A percentile compares a stretch with the other conserved stretches of the same genome.
Evolutionary conservation across 2,888 invertebrate species (phyloP).

Genomic region (Drosophila hamatofila): DNA sequence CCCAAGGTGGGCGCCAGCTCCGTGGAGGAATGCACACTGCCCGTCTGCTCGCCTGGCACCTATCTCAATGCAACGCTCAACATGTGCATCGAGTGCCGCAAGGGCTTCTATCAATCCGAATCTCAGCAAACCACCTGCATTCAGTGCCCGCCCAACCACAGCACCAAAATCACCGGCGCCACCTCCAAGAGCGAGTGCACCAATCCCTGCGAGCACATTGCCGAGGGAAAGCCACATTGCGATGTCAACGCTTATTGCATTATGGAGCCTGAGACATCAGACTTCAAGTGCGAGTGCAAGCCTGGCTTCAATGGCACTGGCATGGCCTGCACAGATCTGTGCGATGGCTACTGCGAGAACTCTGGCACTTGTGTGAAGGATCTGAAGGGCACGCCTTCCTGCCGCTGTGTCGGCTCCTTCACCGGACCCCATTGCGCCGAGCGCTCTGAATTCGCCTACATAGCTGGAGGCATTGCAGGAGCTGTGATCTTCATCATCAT

Average conservation of each 20-base stretch:
- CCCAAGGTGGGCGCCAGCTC: constrained; percentile 93
- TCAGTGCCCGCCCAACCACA: constrained; percentile 95
- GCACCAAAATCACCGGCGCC: constrained; percentile 93
- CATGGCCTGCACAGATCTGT: constrained; percentile 92
- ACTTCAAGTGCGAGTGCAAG: constrained; percentile 96
- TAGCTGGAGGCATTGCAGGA: constrained; percentile 96
- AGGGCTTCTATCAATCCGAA: constrained; percentile 95
- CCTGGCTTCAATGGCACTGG: constrained; percentile 97
- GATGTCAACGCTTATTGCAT: constrained; percentile 95
- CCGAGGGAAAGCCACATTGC: constrained; percentile 92
- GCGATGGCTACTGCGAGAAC: constrained; percentile 94
- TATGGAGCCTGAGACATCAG: constrained; percentile 92
- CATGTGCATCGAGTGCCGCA: constrained; percentile 94
- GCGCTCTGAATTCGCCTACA: constrained; percentile 97
- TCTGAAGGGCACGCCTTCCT: constrained; percentile 92
- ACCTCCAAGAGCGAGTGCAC: constrained; percentile 93
- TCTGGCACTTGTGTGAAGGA: constrained; percentile 95
- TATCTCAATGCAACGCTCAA: constrained; percentile 95
- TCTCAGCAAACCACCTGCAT: constrained; percentile 94
- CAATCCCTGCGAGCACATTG: constrained; percentile 94
- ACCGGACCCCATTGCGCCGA: constrained; percentile 95
- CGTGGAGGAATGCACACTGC: constrained; percentile 96
- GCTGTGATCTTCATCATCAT: constrained; percentile 97
- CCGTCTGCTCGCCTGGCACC: constrained; percentile 93
- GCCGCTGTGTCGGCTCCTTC: constrained; percentile 96